phyloP scores from a whole-genome alignment of 2,888 invertebrate genomes.

The Epinotia ramella region DNA sequence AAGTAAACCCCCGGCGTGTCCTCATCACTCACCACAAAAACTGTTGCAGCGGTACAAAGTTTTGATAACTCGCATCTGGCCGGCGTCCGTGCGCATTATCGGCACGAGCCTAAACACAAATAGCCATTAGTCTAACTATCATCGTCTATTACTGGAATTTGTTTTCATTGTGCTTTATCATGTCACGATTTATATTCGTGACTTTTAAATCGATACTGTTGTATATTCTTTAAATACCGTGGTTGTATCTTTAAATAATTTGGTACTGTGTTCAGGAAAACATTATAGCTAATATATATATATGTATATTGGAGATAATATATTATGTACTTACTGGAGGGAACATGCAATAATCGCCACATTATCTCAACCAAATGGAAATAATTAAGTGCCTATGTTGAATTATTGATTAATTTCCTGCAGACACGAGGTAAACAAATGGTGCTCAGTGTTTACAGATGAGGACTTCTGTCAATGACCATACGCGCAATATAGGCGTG shows the following conservation, averaged over 20 bases:
- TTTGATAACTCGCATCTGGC: constrained; percentile 46
- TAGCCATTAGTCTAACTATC: constrained; percentile 31
- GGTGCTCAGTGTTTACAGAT: constrained; percentile 51
- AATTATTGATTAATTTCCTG: constrained; percentile 48
- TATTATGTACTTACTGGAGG: neutral
- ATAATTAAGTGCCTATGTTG: constrained; percentile 45
- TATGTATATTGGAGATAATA: neutral
- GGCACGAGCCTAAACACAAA: constrained; percentile 41
- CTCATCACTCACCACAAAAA: constrained; percentile 30
- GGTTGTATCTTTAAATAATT: no score
- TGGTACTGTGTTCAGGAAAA: neutral
- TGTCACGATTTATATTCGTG: constrained; percentile 1
- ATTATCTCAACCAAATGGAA: constrained; percentile 17
- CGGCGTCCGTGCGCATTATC: constrained; percentile 42
- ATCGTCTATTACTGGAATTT: constrained; percentile 28
- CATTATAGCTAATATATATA: no score
- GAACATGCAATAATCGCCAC: constrained; percentile 6
- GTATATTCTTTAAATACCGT: neutral
- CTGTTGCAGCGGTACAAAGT: constrained; percentile 28
- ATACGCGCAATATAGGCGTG: constrained; percentile 7
- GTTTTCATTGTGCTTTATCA: constrained; percentile 13
- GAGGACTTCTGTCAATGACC: constrained; percentile 54
- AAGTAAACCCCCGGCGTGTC: constrained; percentile 22
- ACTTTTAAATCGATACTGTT: constrained; percentile 2
- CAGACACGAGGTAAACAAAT: constrained; percentile 52